Percentiles rank a stretch among this genome's conserved stretches.
Evolutionary conservation across 2,888 invertebrate species (phyloP).

Genomic region (Clitarchus hookeri): DNA sequence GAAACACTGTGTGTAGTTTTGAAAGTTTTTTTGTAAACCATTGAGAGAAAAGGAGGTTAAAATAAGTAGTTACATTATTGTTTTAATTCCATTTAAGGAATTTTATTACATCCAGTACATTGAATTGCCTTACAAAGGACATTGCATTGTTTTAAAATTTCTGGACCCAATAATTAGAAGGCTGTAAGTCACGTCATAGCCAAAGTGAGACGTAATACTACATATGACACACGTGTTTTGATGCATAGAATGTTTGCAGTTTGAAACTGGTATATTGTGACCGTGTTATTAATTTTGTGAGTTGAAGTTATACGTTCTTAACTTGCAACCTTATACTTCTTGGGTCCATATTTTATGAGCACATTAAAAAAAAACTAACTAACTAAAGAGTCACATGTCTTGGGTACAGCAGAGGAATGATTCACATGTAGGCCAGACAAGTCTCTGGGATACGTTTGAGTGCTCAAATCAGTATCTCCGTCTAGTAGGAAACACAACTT

Average conservation of each 20-base stretch:
- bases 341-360: conserved; percentile 7
- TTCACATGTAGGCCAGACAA: conserved; percentile 2
- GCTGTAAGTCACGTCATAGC: background rate
- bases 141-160: background rate
- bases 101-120: background rate
- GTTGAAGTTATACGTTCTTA: background rate
- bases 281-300: too few relatives aligned
- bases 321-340: background rate
- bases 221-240: background rate
- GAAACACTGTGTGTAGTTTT: too few relatives aligned
- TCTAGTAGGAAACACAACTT: conserved; percentile 9
- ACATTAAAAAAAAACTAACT: background rate
- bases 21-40: too few relatives aligned
- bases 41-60: too few relatives aligned
- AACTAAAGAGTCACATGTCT: background rate
- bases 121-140: background rate
- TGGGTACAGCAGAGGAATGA: conserved; percentile 14
- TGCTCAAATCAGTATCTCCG: background rate
- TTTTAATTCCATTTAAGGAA: background rate
- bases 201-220: too few relatives aligned
- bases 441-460: background rate
- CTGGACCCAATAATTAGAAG: background rate
- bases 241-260: background rate
- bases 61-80: background rate
- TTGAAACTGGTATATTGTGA: too few relatives aligned